Evolutionary conservation across 2,113 vertebrate genomes (phyloP).

Genomic region (Mirza zaza): DNA sequence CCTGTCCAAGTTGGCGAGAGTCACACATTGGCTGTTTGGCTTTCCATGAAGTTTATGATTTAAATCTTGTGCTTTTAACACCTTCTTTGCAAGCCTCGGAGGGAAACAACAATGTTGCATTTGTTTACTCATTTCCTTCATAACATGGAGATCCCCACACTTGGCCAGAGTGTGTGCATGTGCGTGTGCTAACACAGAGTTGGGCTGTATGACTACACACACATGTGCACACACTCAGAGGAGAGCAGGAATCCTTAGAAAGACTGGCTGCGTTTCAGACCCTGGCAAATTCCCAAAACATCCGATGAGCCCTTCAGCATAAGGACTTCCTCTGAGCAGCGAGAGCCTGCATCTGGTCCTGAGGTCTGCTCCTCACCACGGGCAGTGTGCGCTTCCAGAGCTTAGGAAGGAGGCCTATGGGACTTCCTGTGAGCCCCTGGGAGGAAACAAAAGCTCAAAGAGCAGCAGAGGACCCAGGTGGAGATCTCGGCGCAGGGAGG

Average conservation of each 20-base stretch:
- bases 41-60: slow-evolving; percentile 75
- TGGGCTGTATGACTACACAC: not conserved
- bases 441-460: not conserved
- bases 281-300: slow-evolving; percentile 34
- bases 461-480: not conserved
- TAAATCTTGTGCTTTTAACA: slow-evolving; percentile 76
- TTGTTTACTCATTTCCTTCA: slow-evolving; percentile 70
- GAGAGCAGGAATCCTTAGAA: not conserved
- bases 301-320: not conserved
- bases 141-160: slow-evolving; percentile 32
- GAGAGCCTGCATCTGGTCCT: not conserved
- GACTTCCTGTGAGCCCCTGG: not conserved
- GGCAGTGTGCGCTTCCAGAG: not conserved
- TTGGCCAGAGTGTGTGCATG: not conserved
- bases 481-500: too few species aligned
- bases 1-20: slow-evolving; percentile 63
- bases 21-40: slow-evolving; percentile 41
- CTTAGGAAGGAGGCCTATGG: not conserved
- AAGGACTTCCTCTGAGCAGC: not conserved
- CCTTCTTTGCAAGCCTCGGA: slow-evolving; percentile 76
- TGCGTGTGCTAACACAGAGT: not conserved
- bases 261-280: not conserved
- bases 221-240: not conserved
- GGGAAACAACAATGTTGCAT: slow-evolving; percentile 68
- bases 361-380: not conserved